phyloP scores from a whole-genome alignment of 2,113 vertebrate genomes.

The Turdus rufiventris region DNA sequence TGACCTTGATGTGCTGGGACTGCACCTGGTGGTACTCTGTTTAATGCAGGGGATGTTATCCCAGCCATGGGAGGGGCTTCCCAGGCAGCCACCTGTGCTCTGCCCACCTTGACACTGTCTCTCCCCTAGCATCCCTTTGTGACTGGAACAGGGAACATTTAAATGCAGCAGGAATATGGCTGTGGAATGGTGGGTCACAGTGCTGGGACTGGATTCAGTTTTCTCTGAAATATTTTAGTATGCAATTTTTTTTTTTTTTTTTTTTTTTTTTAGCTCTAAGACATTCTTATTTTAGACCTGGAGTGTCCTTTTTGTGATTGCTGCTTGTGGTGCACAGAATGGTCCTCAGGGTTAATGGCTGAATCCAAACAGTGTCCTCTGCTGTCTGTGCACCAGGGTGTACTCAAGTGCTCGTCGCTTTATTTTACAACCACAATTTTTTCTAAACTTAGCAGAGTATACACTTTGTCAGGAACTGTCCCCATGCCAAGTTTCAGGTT shows the following conservation, averaged over 20 bases:
- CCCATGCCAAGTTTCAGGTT: constrained; percentile 45
- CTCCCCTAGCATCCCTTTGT: neutral
- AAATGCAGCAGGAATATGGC: neutral
- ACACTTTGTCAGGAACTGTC: constrained; percentile 42
- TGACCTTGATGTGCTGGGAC: neutral
- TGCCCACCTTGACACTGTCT: neutral
- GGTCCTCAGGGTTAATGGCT: neutral
- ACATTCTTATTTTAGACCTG: neutral
- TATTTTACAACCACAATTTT: constrained; percentile 36
- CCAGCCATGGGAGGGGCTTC: neutral
- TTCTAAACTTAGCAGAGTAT: constrained; percentile 59
- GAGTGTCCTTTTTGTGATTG: neutral
- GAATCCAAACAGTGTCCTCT: neutral
- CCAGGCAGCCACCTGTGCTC: neutral
- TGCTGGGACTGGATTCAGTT: neutral
- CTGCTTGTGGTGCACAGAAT: neutral
- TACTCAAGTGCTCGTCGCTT: neutral
- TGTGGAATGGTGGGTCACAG: neutral
- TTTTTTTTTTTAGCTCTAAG: neutral
- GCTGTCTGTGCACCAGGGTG: neutral
- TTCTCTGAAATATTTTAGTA: neutral
- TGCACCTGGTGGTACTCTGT: rapidly evolving
- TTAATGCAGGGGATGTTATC: neutral
- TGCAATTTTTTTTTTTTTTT: neutral
- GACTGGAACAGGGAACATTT: neutral